Base-by-base conservation (phyloP, 2,888 invertebrate species). In the Philonicus albiceps region DNA sequence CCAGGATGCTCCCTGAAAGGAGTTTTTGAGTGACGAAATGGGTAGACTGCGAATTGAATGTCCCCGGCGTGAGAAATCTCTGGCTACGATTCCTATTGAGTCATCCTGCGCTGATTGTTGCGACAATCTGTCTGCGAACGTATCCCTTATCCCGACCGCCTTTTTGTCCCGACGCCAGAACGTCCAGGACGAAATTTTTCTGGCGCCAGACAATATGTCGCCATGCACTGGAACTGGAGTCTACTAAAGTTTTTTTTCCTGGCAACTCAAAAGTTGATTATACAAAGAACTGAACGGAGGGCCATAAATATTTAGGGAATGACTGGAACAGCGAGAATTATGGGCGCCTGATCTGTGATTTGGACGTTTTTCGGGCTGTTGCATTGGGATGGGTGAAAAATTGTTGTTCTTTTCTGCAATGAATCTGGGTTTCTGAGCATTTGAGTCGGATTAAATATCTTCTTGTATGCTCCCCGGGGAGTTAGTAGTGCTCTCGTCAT, bases 131-230 rank as follows among this genome's bases (percentile, higher is more conserved):
- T 64, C 64, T 64, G 64, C 27, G 64, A 64, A 64, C 73, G 84
- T 84, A 40, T 73, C 37, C 40, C 73, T 73, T 8, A 37, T 74
- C 74, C 74, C 64, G 27, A 8, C 27, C 22, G 22, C 27, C 27
- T 64, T 64, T 64, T 22, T 64, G 27, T 27, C 22, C 64, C 64
- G 64, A 1, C 64, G 27, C 64, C 64, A 22, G 19, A 13, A 22
- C 64, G 64, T 64, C 19, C 64, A 19, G 55, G 53, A 16, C 55
- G 19, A 30, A 31, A 73, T 74, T 75, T 73, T 75, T 40, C 75
- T 87, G 87, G 87, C 87, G 87, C 87, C 87, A 87, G 87, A 86
- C 87, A 83, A 87, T 76, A 86, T 76, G 87, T 85, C 87, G 87
- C 87, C 87, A 85, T n/a, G 16, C 84, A 64, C 84, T 40, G 73